Percentiles rank a stretch among this genome's conserved stretches.
phyloP scores from a whole-genome alignment of 2,113 vertebrate genomes.

The Monarcha castaneiventris region DNA sequence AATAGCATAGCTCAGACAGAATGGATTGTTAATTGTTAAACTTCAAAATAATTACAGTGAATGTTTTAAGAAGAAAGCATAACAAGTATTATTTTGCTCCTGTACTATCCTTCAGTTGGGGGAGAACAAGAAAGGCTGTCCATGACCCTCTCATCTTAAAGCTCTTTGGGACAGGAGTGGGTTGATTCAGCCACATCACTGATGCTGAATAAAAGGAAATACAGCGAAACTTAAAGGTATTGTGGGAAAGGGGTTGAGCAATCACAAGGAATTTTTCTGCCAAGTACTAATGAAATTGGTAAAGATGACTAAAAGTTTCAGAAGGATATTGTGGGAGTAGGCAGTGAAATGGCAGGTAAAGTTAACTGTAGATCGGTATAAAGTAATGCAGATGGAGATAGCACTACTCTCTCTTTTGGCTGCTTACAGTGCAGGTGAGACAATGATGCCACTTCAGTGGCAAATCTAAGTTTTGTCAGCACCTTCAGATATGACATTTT shows the following conservation, averaged over 20 bases:
- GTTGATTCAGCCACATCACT: neutral
- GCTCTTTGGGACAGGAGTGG: neutral
- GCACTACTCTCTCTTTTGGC: neutral
- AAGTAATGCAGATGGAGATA: neutral
- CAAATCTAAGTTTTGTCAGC: neutral
- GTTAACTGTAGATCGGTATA: neutral
- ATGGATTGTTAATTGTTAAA: neutral
- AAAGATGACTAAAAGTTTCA: neutral
- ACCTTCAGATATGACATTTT: neutral
- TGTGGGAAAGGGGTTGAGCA: neutral
- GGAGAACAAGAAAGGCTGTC: neutral
- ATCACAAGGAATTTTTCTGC: neutral
- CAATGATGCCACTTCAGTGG: neutral
- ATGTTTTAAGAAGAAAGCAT: neutral
- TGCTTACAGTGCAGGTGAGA: neutral
- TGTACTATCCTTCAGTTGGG: neutral
- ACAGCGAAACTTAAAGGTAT: neutral
- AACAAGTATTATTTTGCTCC: neutral
- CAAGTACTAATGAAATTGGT: neutral
- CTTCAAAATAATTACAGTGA: neutral
- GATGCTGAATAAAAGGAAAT: neutral
- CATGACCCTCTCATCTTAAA: neutral
- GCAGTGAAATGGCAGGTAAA: neutral
- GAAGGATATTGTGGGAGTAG: neutral
- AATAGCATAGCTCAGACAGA: neutral